Evolutionary conservation across 2,113 vertebrate species (phyloP), one percentile per base, ranked within the genome.

Genomic region (Scophthalmus maximus): DNA sequence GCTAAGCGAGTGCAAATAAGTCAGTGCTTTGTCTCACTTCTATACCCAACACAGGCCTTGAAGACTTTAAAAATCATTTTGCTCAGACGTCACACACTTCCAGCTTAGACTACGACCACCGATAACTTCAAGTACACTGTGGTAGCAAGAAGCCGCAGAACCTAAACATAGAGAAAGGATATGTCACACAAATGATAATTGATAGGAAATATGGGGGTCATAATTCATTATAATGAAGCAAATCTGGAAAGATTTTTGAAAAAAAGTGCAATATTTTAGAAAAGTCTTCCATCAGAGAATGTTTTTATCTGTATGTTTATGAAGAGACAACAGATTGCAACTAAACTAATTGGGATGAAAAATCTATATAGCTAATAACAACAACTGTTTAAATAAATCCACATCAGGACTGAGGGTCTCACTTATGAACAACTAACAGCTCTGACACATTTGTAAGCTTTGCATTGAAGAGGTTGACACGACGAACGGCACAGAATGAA

Each of bases 61-160:
- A 82, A 84, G 77, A 71, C 75, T 82, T 85, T 78, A 86, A 58
- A 86, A 92, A 90, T 91, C 74, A 87, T 88, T 88, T 85, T 40
- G 11, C 64, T 55, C 68, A 68, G 90, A 91, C 87, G 91, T 94
- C 92, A 92, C 18, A 67, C 60, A 82, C 68, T 44, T 73, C 26
- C 18, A 91, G 93, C 87, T 94, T 94, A 91, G 93, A 89, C 93
- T 94, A 93, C 77, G 36, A 38, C 49, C 36, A 11, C 73, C 75
- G 93, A 94, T 93, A 93, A 90, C 58, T 70, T 83, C 82, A 85
- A 91, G 91, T 87, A 92, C 86, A 73, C 68, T 7, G 60, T 83
- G 77, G 84, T 81, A 91, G 75, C 59, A 63, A 78, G 86, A 85
- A 81, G 86, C 65, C 18, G 53, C 63, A 32, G 36, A 89, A 92